Percentiles rank a stretch among this genome's conserved stretches.
phyloP scores from a whole-genome alignment of 2,797 vertebrate species.

The Staurois parvus region DNA sequence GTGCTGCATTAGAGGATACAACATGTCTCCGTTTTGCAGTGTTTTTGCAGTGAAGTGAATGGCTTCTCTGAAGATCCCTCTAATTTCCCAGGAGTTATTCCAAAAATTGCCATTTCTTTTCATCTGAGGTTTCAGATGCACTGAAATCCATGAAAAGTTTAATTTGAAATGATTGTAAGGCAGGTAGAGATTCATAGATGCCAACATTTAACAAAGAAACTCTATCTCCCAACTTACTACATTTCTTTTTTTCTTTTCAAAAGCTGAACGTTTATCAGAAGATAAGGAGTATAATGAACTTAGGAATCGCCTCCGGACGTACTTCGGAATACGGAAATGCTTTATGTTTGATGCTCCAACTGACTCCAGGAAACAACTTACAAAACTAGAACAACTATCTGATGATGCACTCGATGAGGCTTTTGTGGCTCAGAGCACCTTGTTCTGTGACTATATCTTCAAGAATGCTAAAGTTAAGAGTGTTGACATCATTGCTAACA shows the following conservation, averaged over 20 bases:
- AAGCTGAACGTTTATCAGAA: neutral
- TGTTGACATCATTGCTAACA: conserved; percentile 52
- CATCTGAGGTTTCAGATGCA: too few species aligned
- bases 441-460: conserved; percentile 65
- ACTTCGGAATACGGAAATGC: conserved; percentile 66
- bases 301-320: conserved; percentile 62
- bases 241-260: neutral
- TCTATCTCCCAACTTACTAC: too few species aligned
- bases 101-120: too few species aligned
- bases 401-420: conserved; percentile 59
- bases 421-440: conserved; percentile 55
- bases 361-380: neutral
- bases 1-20: too few species aligned
- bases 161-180: too few species aligned
- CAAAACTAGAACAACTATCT: conserved; percentile 60
- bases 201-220: too few species aligned
- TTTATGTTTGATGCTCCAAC: conserved; percentile 68
- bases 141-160: too few species aligned
- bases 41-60: too few species aligned
- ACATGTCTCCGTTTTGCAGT: too few species aligned
- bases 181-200: too few species aligned
- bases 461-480: conserved; percentile 61
- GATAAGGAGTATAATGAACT: conserved; percentile 56
- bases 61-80: too few species aligned
- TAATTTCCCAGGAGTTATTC: too few species aligned